Base-by-base conservation (phyloP, 2,888 invertebrate genomes). In the Alloscopus bannaensis region DNA sequence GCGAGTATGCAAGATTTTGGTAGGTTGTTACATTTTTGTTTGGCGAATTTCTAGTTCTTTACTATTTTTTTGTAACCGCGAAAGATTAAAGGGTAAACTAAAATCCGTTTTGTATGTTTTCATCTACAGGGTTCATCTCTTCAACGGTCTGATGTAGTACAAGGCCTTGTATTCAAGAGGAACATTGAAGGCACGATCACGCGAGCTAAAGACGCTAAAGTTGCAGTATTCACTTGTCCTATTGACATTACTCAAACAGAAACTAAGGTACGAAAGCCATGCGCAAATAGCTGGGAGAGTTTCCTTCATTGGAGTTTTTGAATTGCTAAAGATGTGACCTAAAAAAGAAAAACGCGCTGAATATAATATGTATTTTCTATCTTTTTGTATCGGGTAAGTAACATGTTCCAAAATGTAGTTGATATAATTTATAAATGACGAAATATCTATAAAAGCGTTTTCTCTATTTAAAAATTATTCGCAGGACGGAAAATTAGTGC, bases 81-180 rank as follows among this genome's bases (percentile, higher is more conserved):
- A 36, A 36, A 36, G 36, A 36, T 36, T 36, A 18, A 26, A 16
- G n/a, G 3, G 8, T 42, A 4, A 65, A 45, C 26, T n/a, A n/a
- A 11, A 6, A 36, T 68, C 59, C 79, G 66, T 78, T 36, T 57
- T 40, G 11, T 3, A 65, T 55, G 18, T 28, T 1, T 26, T 24
- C 16, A 20, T 26, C n/a, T n/a, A 2, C 20, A 90, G 89, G 99
- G 98, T 71, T 93, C 94, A 84, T 96, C 97, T 36, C 89, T 98
- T 57, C 88, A 91, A 11, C 87, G 88, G 45, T 90, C 91, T 1
- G 87, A 93, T 87, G 95, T 98, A 1, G 91, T 99, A 1, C 94
- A 95, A 84, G 99, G 99, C 52, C 98, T 99, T 98, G 98, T 99
- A 0, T 99, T 99, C 89, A 97, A 97, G 88, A 92, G 98, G 71